These are phyloP conservation scores for Acronicta psi DNA, from an alignment of 2,888 invertebrate species.

Conservation along the genomic window DNA sequence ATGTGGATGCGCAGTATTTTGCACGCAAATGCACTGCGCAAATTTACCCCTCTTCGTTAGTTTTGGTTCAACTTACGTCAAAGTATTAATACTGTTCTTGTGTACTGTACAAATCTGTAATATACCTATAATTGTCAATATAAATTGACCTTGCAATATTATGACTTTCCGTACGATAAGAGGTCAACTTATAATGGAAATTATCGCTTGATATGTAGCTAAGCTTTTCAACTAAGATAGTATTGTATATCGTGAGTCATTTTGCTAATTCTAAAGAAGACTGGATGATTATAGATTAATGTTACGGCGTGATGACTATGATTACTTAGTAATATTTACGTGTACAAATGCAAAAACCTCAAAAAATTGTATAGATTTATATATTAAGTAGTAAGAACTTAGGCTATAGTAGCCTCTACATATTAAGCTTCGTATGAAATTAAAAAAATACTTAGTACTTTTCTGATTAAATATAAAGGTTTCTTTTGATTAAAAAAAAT, in stretches of 20 bases:
- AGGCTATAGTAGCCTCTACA: conserved; percentile 3
- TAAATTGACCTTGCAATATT: too few relatives aligned
- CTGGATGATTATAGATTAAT: conserved; percentile 13
- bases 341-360: conserved; percentile 44
- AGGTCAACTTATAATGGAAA: too few relatives aligned
- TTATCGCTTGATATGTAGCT: too few relatives aligned
- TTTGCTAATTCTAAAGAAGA: conserved; percentile 14
- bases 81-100: too few relatives aligned
- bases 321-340: conserved; percentile 19
- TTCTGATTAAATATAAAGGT: too few relatives aligned
- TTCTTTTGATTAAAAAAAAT: not conserved
- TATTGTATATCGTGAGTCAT: not conserved
- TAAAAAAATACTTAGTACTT: not conserved
- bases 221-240: not conserved
- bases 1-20: too few relatives aligned
- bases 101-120: too few relatives aligned
- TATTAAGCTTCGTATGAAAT: conserved; percentile 9
- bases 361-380: conserved; percentile 29
- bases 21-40: too few relatives aligned
- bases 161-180: too few relatives aligned
- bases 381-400: conserved; percentile 10
- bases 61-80: too few relatives aligned
- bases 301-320: conserved; percentile 13
- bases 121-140: too few relatives aligned
- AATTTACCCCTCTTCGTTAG: too few relatives aligned